Evolutionary conservation across 2,888 invertebrate genomes (phyloP), one percentile per base, ranked within the genome.

Genomic region (Cerceris ruficornis): DNA sequence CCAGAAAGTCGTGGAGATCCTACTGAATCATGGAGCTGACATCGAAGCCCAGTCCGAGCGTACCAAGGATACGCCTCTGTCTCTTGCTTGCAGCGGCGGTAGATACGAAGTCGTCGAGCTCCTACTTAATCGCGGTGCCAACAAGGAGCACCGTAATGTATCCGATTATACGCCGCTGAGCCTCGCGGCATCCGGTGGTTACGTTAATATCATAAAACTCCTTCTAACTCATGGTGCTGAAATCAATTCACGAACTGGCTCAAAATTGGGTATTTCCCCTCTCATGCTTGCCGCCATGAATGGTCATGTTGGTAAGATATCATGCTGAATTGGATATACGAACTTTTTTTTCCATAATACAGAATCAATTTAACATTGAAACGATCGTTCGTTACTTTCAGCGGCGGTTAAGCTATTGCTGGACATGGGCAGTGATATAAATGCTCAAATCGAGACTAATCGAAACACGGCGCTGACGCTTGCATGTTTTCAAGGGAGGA

Each of bases 231-330:
- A 98, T 92, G 98, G 98, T 88, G 99, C 99, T 57, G 99, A 99
- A 93, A 99, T 99, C 86, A 99, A 99, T 94, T 99, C 99, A 14
- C 95, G 98, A 83, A 98, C 98, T 65, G 98, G 98, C 61, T 98
- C 98, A 83, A 99, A 99, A 93, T 94, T 99, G 72, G 99, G 99
- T 85, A 99, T 99, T 89, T 99, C 99, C 0, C 99, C 99, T 6
- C 94, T 99, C 69, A 99, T 99, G 99, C 93, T 99, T 90, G 99
- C 99, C 15, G 98, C 99, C 39, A 99, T 99, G 99, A 99, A 99
- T 94, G 99, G 99, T 0, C 98, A 98, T 91, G 96, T 96, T 62
- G 93, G 93, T 93, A 86, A 84, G 83, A 17, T 7, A 55, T 17
- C 8, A 13, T n/a, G 7, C 14, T 7, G 14, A 7, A 52, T n/a